Conservation (phyloP, 2,797 vertebrate species). For the Anomalospiza imberbis region DNA sequence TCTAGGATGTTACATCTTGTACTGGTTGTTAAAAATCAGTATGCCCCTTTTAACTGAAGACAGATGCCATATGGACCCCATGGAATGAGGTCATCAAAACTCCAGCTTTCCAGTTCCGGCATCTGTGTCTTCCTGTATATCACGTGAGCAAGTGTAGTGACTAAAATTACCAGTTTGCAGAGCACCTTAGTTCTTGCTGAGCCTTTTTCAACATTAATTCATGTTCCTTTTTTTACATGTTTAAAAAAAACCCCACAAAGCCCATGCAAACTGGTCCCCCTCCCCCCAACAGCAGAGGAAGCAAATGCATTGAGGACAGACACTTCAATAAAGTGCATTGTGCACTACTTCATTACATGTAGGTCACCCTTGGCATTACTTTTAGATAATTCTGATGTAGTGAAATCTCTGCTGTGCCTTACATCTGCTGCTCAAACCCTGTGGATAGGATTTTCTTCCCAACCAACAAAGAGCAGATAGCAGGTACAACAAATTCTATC, state of each 20-base stretch:
- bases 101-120: neutral
- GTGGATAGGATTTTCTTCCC: neutral
- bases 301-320: neutral
- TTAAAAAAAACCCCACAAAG: too few relatives aligned
- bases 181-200: neutral
- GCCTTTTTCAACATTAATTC: neutral
- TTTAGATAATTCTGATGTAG: neutral
- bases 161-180: neutral
- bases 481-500: neutral
- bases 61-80: neutral
- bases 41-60: neutral
- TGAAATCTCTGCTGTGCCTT: neutral
- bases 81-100: neutral
- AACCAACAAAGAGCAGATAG: neutral
- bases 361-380: neutral
- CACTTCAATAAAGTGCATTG: neutral
- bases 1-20: neutral
- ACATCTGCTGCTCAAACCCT: neutral
- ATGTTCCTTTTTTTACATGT: too few relatives aligned
- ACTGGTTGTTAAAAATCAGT: neutral
- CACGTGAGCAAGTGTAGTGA: neutral
- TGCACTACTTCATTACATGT: neutral
- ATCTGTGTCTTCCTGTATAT: neutral
- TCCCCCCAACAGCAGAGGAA: neutral
- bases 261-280: rapidly evolving